Conservation (phyloP, 1,140 invertebrate genomes). For the Bursaphelenchus mucronatus region DNA sequence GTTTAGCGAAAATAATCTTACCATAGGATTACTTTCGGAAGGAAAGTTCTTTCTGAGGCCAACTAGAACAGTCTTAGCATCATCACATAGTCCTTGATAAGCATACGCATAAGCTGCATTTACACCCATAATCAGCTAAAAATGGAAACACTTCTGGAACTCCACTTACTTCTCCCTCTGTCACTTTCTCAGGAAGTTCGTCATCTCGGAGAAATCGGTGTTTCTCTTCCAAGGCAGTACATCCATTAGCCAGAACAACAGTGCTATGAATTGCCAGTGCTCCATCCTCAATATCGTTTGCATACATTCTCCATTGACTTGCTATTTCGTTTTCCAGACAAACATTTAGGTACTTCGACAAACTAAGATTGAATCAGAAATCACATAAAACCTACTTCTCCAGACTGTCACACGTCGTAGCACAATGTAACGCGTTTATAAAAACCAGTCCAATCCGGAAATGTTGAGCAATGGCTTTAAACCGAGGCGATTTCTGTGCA, state of each 20-base stretch:
- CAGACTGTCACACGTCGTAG: conserved; percentile 3
- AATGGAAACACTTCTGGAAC: neutral
- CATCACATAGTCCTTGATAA: conserved; percentile 4
- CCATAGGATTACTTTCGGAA: conserved; percentile 15
- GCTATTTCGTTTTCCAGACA: conserved; percentile 16
- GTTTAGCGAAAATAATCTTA: neutral
- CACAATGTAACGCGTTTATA: conserved; percentile 9
- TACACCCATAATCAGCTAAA: conserved; percentile 14
- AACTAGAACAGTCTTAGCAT: neutral
- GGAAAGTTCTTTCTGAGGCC: conserved; percentile 2
- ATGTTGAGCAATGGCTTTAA: conserved; percentile 18
- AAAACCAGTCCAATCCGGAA: conserved; percentile 11
- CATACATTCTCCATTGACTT: conserved; percentile 10
- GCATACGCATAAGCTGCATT: conserved; percentile 11
- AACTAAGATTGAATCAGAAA: neutral
- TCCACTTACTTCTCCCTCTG: neutral
- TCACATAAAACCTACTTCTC: conserved; percentile 11
- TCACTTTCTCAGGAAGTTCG: neutral
- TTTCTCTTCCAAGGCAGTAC: neutral
- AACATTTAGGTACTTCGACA: conserved; percentile 6
- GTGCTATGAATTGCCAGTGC: conserved; percentile 1
- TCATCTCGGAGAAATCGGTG: neutral
- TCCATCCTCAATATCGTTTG: neutral
- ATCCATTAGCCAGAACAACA: conserved; percentile 1
- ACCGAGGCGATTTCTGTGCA: neutral